Conservation (phyloP, 2,113 vertebrate genomes). For the Pluvialis apricaria region DNA sequence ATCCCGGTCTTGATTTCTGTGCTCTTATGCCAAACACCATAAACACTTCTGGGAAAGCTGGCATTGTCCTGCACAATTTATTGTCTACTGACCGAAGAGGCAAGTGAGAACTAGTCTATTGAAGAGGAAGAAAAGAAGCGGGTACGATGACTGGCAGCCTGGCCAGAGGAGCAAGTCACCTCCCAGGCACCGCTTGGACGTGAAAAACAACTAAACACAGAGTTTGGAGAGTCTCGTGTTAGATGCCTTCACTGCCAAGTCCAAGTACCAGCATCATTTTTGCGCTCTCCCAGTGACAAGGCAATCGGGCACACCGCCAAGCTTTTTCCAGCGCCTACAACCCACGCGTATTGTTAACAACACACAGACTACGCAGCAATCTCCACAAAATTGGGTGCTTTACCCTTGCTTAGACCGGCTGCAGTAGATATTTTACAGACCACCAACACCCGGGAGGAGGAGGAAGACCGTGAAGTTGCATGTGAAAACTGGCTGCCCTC, state of each 20-base stretch:
- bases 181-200: too few species aligned
- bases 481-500: background rate
- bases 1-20: rapidly evolving
- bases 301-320: background rate
- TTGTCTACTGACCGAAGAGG: background rate
- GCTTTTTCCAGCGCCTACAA: too few species aligned
- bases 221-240: background rate
- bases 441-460: background rate
- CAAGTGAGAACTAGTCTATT: rapidly evolving
- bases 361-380: rapidly evolving
- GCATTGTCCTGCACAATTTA: rapidly evolving
- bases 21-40: background rate
- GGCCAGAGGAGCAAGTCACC: too few species aligned
- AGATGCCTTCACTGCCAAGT: background rate
- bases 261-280: rapidly evolving
- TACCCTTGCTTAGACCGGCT: background rate
- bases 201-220: background rate
- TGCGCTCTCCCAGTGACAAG: background rate
- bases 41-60: background rate
- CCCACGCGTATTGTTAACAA: rapidly evolving
- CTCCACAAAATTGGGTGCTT: rapidly evolving
- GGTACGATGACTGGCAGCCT: background rate
- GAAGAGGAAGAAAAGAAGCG: background rate
- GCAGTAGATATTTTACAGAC: background rate
- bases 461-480: background rate